phyloP scores from a whole-genome alignment of 30 jellyfish, hydroid and myxozoan species.

The Rhopilema esculentum region DNA sequence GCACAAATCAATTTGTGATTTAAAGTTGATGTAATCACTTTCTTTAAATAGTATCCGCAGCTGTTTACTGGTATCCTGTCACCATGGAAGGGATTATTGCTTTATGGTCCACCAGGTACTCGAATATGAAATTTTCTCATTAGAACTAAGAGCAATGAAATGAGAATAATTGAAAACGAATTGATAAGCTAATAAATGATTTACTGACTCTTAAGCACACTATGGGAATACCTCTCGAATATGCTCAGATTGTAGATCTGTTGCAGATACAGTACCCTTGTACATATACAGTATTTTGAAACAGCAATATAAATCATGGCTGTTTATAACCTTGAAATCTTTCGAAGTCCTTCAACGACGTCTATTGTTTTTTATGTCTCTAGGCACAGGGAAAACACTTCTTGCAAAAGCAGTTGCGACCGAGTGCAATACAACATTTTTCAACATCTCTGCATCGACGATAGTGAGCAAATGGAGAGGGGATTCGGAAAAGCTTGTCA shows the following conservation, averaged over 20 bases:
- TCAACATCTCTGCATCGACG: slow-evolving; percentile 94
- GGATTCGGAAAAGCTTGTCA: slow-evolving; percentile 93
- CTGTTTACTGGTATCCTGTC: slow-evolving; percentile 92
- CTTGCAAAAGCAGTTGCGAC: slow-evolving; percentile 98
- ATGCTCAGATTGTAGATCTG: too few species aligned
- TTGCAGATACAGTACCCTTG: too few species aligned
- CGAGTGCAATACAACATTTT: slow-evolving; percentile 93
- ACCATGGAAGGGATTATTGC: slow-evolving; percentile 96
- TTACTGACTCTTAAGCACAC: too few species aligned
- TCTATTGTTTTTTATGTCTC: too few species aligned
- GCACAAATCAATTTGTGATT: too few species aligned
- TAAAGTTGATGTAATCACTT: too few species aligned
- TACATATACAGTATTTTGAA: too few species aligned
- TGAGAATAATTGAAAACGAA: neutral
- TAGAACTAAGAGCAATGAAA: neutral
- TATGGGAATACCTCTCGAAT: too few species aligned
- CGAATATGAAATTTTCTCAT: neutral
- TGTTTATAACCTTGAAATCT: too few species aligned
- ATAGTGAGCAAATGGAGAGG: slow-evolving; percentile 99
- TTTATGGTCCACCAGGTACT: slow-evolving; percentile 98
- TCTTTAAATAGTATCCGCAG: slow-evolving; percentile 82
- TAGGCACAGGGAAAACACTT: slow-evolving; percentile 96
- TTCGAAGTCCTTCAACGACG: too few species aligned
- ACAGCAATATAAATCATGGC: too few species aligned
- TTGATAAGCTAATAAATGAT: too few species aligned